Conservation (phyloP, 2,797 vertebrate species). For the Taeniopygia guttata region DNA sequence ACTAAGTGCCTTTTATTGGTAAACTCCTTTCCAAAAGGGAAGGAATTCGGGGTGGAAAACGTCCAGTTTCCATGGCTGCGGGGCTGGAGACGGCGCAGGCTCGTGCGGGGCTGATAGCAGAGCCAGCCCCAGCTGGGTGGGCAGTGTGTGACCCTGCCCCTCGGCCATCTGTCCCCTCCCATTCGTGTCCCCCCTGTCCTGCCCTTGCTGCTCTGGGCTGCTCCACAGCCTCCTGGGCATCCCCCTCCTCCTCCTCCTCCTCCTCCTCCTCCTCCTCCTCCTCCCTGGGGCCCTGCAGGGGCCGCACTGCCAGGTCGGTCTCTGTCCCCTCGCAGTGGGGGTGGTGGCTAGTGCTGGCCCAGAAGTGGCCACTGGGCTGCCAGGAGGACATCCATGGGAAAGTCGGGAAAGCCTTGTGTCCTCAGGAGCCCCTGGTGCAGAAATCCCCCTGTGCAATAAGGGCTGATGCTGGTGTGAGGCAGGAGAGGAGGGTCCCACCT, state of each 20-base stretch:
- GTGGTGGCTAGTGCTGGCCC: not conserved
- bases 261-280: not conserved
- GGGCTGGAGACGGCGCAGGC: not conserved
- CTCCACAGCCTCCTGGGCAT: fast-evolving
- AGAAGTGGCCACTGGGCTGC: not conserved
- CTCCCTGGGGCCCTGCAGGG: not conserved
- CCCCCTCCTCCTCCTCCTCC: not conserved
- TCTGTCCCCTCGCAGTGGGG: not conserved
- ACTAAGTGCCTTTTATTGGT: constrained; percentile 36
- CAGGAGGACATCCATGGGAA: not conserved
- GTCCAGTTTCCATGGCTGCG: constrained; percentile 41
- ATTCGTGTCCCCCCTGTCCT: fast-evolving
- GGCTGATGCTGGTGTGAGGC: fast-evolving
- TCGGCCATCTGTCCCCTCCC: not conserved
- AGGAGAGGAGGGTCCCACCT: fast-evolving
- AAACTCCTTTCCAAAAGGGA: constrained; percentile 26
- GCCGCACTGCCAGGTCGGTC: fast-evolving
- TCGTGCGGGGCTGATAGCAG: not conserved
- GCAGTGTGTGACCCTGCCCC: not conserved
- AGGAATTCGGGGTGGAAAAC: constrained; percentile 49
- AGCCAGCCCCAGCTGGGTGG: fast-evolving
- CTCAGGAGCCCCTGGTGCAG: not conserved
- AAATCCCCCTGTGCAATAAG: fast-evolving
- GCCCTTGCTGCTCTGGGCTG: not conserved
- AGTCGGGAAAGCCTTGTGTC: fast-evolving